Evolutionary conservation across 2,113 vertebrate genomes (phyloP), one percentile per base, ranked within the genome.

Genomic region (Onychostoma macrolepis): DNA sequence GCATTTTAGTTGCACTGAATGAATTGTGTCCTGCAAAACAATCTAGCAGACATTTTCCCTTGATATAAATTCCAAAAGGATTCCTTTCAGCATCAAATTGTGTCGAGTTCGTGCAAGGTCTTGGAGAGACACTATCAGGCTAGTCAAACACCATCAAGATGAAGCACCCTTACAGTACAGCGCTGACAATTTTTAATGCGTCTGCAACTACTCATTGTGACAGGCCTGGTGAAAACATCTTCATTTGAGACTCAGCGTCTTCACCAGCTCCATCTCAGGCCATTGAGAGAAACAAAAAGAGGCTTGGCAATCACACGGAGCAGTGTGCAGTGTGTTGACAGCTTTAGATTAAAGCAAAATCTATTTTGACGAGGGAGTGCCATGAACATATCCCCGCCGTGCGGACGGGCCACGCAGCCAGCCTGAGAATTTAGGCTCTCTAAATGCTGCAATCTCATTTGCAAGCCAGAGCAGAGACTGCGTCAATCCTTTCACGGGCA

Each of bases 301-400:
- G 43, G 36, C 58, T 72, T 71, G 2, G 77, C 83, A 87, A 87
- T 85, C 71, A 50, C 26, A 24, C 17, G 12, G 48, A 85, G 80
- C 74, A 87, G 45, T 48, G 78, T 67, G 48, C 48, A 41, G 79
- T 28, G 41, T 43, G 63, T 75, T 19, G 79, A 80, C 86, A 71
- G 86, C 72, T 85, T 85, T 82, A 85, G 63, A 87, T 88, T 85
- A 84, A 88, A 88, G 61, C 45, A 36, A 83, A 84, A 50, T 82
- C 83, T 85, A 87, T 87, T 84, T 58, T n/a, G 78, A 86, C 48
- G 63, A 41, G 69, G 43, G 71, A 83, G 15, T 24, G 50, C 41
- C 74, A 80, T 48, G 87, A 80, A 81, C 58, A 82, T 43, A 85
- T 56, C 76, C 58, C 33, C 17, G 24, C 24, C 67, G n/a, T n/a